Conservation (phyloP, 2,888 invertebrate species). For the Frankliniella fusca region DNA sequence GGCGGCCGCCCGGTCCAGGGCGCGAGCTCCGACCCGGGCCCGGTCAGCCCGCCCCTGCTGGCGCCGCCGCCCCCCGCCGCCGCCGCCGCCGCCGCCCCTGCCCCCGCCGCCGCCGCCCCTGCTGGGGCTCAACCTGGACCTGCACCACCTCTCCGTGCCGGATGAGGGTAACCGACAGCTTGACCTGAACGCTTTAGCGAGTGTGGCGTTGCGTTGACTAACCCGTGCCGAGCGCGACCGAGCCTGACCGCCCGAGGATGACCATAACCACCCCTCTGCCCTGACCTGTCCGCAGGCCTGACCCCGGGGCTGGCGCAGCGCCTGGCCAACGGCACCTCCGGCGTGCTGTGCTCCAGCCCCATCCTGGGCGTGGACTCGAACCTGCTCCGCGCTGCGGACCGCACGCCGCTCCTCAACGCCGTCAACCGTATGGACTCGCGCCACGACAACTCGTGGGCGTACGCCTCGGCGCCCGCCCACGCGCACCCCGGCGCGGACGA, state of each 20-base stretch:
- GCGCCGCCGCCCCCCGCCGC: not conserved
- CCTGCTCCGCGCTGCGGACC: conserved; percentile 42
- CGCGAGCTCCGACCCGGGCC: conserved; percentile 4
- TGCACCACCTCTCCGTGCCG: conserved; percentile 44
- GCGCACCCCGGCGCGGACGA: conserved; percentile 29
- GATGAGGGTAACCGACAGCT: conserved; percentile 31
- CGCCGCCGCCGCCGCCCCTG: not conserved
- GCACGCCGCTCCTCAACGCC: conserved; percentile 54
- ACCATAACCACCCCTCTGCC: not conserved
- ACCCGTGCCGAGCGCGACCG: conserved; percentile 34
- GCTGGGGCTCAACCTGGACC: not conserved
- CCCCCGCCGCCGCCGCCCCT: not conserved
- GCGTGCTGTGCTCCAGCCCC: conserved; percentile 39
- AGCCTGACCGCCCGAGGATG: not conserved
- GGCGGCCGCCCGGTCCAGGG: conserved; percentile 1
- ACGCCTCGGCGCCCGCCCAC: conserved; percentile 28
- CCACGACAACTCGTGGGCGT: conserved; percentile 32
- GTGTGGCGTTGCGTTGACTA: conserved; percentile 35
- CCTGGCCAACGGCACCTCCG: conserved; percentile 57
- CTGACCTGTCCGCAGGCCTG: conserved; percentile 1
- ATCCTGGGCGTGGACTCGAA: not conserved
- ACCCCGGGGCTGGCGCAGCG: conserved; percentile 42
- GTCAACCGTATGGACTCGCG: conserved; percentile 56
- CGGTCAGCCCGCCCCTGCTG: not conserved
- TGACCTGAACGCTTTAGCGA: conserved; percentile 17